Conservation (phyloP, 2,113 vertebrate species). For the Melospiza georgiana region DNA sequence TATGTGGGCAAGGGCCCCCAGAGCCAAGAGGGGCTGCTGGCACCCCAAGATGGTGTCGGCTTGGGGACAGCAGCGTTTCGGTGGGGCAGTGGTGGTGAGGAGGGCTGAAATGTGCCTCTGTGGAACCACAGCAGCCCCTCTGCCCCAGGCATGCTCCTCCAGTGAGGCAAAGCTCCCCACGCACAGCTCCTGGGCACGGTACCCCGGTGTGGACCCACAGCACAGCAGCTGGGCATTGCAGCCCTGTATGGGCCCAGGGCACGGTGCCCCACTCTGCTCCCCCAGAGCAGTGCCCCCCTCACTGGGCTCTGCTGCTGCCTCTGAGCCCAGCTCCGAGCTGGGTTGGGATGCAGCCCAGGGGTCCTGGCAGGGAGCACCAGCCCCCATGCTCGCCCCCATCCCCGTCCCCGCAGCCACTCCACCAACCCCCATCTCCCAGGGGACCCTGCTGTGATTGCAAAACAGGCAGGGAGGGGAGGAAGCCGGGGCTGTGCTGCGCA, state of each 20-base stretch:
- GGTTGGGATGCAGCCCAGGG: rapidly evolving
- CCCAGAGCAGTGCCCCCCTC: rapidly evolving
- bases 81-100: background rate
- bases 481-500: background rate
- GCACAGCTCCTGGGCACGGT: rapidly evolving
- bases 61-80: rapidly evolving
- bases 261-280: rapidly evolving
- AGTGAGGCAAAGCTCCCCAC: background rate
- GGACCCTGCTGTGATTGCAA: background rate
- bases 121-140: background rate
- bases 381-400: background rate
- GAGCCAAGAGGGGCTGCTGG: background rate
- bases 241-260: rapidly evolving
- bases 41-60: background rate
- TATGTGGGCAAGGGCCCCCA: rapidly evolving
- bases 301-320: background rate
- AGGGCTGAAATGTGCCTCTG: background rate
- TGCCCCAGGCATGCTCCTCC: no score
- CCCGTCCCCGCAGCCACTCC: background rate
- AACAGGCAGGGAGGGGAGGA: background rate
- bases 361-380: background rate
- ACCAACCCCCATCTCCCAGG: background rate
- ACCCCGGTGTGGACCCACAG: rapidly evolving
- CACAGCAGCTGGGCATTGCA: background rate
- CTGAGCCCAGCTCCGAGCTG: rapidly evolving